Conservation (phyloP, 2,797 vertebrate species). For the Neoniphon sammara region DNA sequence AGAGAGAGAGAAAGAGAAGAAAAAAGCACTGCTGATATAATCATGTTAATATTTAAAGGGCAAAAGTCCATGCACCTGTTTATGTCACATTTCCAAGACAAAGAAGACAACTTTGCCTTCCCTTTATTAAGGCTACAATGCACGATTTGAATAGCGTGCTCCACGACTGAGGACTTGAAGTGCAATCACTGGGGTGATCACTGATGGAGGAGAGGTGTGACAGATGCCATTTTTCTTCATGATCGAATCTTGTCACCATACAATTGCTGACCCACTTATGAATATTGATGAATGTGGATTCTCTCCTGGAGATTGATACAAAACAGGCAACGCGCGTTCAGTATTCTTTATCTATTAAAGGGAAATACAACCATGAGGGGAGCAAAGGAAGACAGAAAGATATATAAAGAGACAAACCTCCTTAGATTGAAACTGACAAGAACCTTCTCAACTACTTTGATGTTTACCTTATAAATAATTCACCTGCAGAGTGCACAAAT, state of each 20-base stretch:
- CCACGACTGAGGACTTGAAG: not conserved
- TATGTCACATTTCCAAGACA: conserved; percentile 20
- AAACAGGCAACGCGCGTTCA: not conserved
- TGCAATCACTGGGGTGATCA: not conserved
- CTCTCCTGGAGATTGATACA: not conserved
- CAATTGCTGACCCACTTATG: not conserved
- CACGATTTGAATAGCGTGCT: not conserved
- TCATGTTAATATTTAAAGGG: conserved; percentile 42
- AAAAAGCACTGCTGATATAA: conserved; percentile 40
- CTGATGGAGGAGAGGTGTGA: not conserved
- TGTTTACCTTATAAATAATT: no score
- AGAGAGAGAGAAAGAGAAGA: not conserved
- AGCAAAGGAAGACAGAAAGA: not conserved
- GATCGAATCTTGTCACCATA: conserved; percentile 13
- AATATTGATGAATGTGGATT: conserved; percentile 6
- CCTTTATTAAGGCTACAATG: not conserved
- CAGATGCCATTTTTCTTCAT: not conserved
- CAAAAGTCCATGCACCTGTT: conserved; percentile 38
- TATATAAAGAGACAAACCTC: not conserved
- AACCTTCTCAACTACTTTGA: no score
- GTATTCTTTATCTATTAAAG: not conserved
- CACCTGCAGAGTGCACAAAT: no score
- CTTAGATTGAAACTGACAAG: no score
- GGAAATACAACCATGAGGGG: not conserved
- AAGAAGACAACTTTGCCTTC: not conserved